Percentiles rank a stretch among this genome's conserved stretches.
Evolutionary conservation across 23 tunicate genomes (phyloP).

Genomic region (Aplidium turbinatum): DNA sequence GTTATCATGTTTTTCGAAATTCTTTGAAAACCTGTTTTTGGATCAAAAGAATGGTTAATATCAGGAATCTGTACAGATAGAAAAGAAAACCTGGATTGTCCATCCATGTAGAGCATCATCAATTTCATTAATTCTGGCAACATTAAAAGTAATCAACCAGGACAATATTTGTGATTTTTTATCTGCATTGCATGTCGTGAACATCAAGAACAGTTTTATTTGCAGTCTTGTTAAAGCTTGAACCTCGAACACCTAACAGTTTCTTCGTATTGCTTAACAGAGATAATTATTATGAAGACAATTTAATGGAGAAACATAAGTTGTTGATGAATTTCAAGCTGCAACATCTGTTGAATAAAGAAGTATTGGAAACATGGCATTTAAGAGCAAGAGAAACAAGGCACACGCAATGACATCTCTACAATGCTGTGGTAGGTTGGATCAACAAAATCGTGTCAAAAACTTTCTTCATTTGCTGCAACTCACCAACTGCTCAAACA

Average conservation of each 20-base stretch:
- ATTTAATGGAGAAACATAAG: not conserved
- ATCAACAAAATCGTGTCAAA: not conserved
- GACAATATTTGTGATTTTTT: not conserved
- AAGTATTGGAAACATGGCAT: not conserved
- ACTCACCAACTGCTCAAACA: too few species aligned
- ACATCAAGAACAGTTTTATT: not conserved
- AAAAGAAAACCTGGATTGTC: not conserved
- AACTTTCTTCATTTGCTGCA: slow-evolving; percentile 4
- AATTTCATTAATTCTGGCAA: slow-evolving; percentile 12
- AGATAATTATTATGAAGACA: slow-evolving; percentile 1
- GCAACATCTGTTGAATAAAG: not conserved
- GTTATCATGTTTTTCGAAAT: slow-evolving; percentile 18
- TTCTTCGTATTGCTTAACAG: not conserved
- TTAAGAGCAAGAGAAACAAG: not conserved
- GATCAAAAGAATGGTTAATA: slow-evolving; percentile 3
- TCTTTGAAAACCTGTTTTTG: slow-evolving; percentile 1
- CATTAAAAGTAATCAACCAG: not conserved
- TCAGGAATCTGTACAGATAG: not conserved
- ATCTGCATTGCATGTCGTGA: not conserved
- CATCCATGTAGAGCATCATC: slow-evolving; percentile 1
- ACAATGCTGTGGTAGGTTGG: not conserved
- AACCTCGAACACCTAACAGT: not conserved
- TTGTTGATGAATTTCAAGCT: not conserved
- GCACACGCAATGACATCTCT: not conserved
- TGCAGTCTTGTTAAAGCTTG: slow-evolving; percentile 1